phyloP scores from a whole-genome alignment of 1,140 invertebrate genomes.

The Stegodyphus dumicola region DNA sequence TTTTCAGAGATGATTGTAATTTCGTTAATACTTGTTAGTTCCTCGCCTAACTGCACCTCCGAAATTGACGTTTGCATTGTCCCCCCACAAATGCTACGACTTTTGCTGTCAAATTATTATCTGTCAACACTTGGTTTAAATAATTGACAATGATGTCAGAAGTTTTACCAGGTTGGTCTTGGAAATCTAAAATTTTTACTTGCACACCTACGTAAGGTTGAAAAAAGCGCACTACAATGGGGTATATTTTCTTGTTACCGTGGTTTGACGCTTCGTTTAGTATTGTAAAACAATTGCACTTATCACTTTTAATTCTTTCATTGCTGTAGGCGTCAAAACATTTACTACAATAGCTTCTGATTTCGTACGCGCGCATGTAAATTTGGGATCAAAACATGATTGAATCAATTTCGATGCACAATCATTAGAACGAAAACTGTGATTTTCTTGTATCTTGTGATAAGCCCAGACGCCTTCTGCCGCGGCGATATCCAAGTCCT shows the following conservation, averaged over 20 bases:
- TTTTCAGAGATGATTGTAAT: slow-evolving; percentile 1
- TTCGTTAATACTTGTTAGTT: slow-evolving; percentile 23
- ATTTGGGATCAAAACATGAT: too few relatives aligned
- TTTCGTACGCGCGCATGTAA: slow-evolving; percentile 2
- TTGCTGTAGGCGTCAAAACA: slow-evolving; percentile 12
- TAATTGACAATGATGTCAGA: too few relatives aligned
- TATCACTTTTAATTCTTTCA: slow-evolving; percentile 36
- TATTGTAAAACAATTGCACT: slow-evolving; percentile 6
- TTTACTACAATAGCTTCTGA: slow-evolving; percentile 32
- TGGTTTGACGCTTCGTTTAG: slow-evolving; percentile 34
- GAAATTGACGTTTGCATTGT: slow-evolving; percentile 35
- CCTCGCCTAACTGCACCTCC: slow-evolving; percentile 15
- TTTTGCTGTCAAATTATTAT: slow-evolving; percentile 38
- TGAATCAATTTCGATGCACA: too few relatives aligned
- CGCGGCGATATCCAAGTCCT: slow-evolving; percentile 18
- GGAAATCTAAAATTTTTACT: too few relatives aligned
- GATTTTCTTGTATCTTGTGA: too few relatives aligned
- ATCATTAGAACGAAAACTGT: too few relatives aligned
- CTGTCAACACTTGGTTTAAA: too few relatives aligned
- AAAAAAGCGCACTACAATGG: slow-evolving; percentile 8
- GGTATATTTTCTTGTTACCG: slow-evolving; percentile 6
- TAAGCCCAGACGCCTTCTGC: too few relatives aligned
- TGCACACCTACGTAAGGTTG: too few relatives aligned
- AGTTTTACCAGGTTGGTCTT: too few relatives aligned
- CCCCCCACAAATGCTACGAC: slow-evolving; percentile 14